Percentiles rank a stretch among this genome's conserved stretches.
These are phyloP conservation scores for Lepidonotus clava DNA, from an alignment of 2,888 invertebrate genomes.

Conservation along the genomic window DNA sequence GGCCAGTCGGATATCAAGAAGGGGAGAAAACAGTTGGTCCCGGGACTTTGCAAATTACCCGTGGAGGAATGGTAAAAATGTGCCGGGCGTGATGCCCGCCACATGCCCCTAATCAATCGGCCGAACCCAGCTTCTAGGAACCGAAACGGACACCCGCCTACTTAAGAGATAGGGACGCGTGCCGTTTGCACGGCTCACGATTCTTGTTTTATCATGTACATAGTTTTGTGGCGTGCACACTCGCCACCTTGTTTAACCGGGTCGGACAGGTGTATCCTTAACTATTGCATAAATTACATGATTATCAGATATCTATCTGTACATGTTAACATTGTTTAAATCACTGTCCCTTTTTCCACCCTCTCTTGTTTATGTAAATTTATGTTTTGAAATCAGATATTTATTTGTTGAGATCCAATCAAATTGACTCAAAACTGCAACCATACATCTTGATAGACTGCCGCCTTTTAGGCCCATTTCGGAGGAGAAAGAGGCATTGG, in stretches of 20 bases:
- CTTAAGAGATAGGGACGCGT: constrained; percentile 16
- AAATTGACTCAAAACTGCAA: not conserved
- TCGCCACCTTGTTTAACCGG: not conserved
- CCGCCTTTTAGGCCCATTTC: too few species aligned
- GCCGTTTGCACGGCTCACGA: not conserved
- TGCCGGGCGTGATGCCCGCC: not conserved
- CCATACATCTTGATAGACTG: not conserved
- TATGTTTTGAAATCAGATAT: too few species aligned
- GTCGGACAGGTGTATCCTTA: not conserved
- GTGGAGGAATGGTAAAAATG: not conserved
- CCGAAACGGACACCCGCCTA: constrained; percentile 17
- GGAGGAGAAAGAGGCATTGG: not conserved
- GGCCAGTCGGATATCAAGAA: too few species aligned
- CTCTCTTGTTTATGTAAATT: too few species aligned
- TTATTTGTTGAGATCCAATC: too few species aligned
- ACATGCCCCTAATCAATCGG: not conserved
- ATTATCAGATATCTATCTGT: too few species aligned
- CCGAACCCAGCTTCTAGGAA: not conserved
- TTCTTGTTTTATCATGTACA: not conserved
- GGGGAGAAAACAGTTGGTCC: not conserved
- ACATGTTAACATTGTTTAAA: too few species aligned
- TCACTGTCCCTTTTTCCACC: too few species aligned
- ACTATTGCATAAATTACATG: too few species aligned
- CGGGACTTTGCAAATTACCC: not conserved
- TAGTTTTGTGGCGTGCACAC: not conserved